These are phyloP conservation scores for Ophiothrix spiculata DNA, from an alignment of 35 echinoderm and acorn worm genomes.

Conservation along the genomic window DNA sequence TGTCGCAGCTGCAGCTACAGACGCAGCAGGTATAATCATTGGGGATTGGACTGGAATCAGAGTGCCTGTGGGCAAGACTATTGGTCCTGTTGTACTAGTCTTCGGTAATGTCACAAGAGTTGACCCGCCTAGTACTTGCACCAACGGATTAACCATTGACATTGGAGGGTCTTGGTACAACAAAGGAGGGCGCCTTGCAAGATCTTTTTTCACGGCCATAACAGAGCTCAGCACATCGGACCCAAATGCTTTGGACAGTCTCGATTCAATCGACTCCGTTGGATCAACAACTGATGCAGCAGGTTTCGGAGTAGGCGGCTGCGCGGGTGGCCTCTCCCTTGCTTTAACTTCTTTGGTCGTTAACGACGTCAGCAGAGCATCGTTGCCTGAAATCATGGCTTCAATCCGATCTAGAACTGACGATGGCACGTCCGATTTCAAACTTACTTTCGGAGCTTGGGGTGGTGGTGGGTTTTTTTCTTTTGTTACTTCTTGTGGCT, in stretches of 20 bases:
- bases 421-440: not conserved
- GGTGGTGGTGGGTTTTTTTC: not conserved
- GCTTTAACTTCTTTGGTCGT: not conserved
- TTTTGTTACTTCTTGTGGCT: not conserved
- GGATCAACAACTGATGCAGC: not conserved
- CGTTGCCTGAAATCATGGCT: not conserved
- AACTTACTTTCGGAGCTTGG: not conserved
- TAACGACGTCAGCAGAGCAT: not conserved
- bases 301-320: not conserved
- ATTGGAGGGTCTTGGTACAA: not conserved
- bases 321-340: not conserved
- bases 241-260: not conserved
- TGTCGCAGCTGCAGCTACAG: not conserved
- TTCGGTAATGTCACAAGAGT: not conserved
- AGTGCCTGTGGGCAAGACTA: not conserved
- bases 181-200: not conserved
- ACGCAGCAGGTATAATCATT: not conserved
- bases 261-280: not conserved
- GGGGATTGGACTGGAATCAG: not conserved
- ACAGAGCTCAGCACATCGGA: not conserved
- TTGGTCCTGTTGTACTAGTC: not conserved
- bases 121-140: not conserved
- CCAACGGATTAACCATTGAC: not conserved
- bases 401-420: not conserved
- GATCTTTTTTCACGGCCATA: not conserved